Conservation (phyloP, 1,140 invertebrate species). For the Tribolium castaneum region DNA sequence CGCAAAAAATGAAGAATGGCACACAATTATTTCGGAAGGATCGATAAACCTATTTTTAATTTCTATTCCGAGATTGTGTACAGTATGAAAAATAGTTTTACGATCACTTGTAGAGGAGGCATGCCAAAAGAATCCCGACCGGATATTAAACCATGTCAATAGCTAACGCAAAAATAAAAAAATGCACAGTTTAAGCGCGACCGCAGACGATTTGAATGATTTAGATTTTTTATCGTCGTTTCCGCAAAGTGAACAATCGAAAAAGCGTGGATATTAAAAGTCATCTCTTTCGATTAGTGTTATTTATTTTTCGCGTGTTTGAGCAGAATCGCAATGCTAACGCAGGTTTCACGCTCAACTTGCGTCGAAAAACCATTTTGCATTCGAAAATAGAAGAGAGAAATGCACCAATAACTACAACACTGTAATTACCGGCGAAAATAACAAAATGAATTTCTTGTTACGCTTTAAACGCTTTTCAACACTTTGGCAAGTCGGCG, state of each 20-base stretch:
- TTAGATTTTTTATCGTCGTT: too few species aligned
- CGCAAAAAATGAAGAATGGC: neutral
- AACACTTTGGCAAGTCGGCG: neutral
- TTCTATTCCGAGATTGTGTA: conserved; percentile 20
- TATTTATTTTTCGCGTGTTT: conserved; percentile 14
- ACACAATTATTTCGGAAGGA: conserved; percentile 2
- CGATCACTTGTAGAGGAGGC: neutral
- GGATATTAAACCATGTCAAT: neutral
- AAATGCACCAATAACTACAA: conserved; percentile 15
- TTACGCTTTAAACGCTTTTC: conserved; percentile 1
- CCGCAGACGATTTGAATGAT: too few species aligned
- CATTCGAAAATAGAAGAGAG: conserved; percentile 8
- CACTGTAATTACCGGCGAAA: neutral
- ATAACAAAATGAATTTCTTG: neutral
- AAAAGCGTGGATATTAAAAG: conserved; percentile 1
- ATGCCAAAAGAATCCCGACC: neutral
- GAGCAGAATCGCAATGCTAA: neutral
- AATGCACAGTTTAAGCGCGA: too few species aligned
- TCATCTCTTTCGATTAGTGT: conserved; percentile 17
- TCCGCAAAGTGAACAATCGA: too few species aligned
- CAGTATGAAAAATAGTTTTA: conserved; percentile 32
- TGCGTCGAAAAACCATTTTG: neutral
- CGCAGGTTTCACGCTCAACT: conserved; percentile 6
- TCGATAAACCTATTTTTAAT: conserved; percentile 24
- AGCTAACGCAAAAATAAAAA: neutral